Base-by-base conservation (phyloP, 2,797 vertebrate genomes). In the Etheostoma nigrum region DNA sequence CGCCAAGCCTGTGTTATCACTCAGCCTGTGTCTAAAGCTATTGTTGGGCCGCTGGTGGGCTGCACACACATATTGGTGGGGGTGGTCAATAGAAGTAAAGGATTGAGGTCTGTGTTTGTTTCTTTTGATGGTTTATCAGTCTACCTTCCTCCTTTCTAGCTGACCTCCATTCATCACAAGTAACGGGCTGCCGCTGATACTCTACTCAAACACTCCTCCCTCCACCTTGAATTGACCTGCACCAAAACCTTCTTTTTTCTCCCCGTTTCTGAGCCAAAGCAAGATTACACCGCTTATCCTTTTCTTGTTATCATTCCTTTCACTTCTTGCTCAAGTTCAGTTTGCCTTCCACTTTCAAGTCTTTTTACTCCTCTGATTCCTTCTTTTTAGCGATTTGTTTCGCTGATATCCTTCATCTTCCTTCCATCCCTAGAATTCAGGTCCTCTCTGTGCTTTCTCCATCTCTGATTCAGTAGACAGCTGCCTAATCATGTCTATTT, bases 161-260 rank as follows among this genome's bases (percentile, higher is more conserved):
- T 68, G 78, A 87, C 88, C 82, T 86, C 88, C 84, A 93, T 94
- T 89, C 79, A 93, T 93, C 91, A 93, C 75, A 88, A 86, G 84
- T 90, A 92, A 88, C 85, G 16, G 57, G 67, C 64, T 67, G 87
- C 81, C 69, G 66, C 81, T 86, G 86, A 91, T 92, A 88, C 78
- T 55, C 70, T 49, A 78, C 58, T 76, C 33, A 58, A 79, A 58
- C 67, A 19, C 64, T 75, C 72, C 70, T 76, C 66, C 76, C 51
- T 79, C 54, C 86, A 87, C 85, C 83, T 90, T 73, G 45, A 82
- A 65, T 4, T 82, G 88, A 83, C 74, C 76, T 47, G 49, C 53
- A 47, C 69, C 52, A 36, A 66, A 72, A 61, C 13, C 36, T 40
- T 36, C 40, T 33, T 61, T 49, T 63, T 52, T 19, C 5, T 5